phyloP scores from a whole-genome alignment of 2,888 invertebrate species.

The Crioceris asparagi region DNA sequence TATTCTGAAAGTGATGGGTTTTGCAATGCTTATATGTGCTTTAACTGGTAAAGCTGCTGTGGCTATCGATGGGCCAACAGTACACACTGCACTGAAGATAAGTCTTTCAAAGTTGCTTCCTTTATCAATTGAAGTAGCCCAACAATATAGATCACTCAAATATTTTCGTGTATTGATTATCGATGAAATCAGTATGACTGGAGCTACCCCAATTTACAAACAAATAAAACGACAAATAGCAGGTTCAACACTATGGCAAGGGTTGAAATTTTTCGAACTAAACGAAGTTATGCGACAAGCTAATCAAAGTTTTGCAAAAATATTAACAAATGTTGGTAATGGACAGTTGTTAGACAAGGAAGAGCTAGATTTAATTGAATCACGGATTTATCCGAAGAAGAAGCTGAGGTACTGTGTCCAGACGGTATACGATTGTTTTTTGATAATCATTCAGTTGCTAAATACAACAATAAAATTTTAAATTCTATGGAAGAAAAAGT shows the following conservation, averaged over 20 bases:
- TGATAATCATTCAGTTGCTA: neutral
- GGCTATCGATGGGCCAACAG: conserved; percentile 31
- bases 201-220: neutral
- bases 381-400: neutral
- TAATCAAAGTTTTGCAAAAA: conserved; percentile 25
- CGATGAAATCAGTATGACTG: neutral
- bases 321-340: conserved; percentile 5
- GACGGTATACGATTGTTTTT: neutral
- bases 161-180: neutral
- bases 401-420: neutral
- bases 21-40: conserved; percentile 31
- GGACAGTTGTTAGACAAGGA: neutral
- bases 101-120: neutral
- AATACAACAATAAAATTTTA: neutral
- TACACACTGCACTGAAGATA: conserved; percentile 24
- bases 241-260: conserved; percentile 23
- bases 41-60: conserved; percentile 34
- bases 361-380: neutral
- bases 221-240: neutral
- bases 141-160: neutral
- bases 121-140: neutral
- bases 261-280: conserved; percentile 26
- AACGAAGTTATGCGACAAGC: conserved; percentile 29
- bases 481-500: neutral
- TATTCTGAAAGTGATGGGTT: conserved; percentile 27